A percentile compares a stretch with the other conserved stretches of the same genome.
phyloP scores from a whole-genome alignment of 1,140 invertebrate species.

The Galleria mellonella region DNA sequence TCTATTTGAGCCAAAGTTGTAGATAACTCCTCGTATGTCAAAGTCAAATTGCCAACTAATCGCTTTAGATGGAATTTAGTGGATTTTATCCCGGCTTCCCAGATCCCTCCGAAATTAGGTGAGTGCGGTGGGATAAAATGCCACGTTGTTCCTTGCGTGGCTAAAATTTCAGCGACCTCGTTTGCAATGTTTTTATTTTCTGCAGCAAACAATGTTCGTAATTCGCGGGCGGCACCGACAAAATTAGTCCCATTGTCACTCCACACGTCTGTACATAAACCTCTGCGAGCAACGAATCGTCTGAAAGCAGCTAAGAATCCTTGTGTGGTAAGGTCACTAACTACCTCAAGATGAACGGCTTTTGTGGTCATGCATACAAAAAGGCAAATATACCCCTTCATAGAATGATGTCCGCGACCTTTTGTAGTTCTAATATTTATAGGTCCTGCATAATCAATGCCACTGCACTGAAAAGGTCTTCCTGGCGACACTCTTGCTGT shows the following conservation, averaged over 20 bases:
- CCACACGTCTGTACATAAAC: not conserved
- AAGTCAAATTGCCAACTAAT: conserved; percentile 12
- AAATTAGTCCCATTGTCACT: conserved; percentile 3
- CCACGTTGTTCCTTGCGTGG: conserved; percentile 7
- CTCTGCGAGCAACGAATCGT: not conserved
- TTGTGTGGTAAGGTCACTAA: not conserved
- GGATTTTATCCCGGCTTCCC: conserved; percentile 13
- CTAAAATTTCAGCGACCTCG: conserved; percentile 4
- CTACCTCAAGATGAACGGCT: not conserved
- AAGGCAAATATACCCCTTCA: conserved; percentile 5
- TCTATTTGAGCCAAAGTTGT: conserved; percentile 23
- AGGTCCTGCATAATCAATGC: conserved; percentile 49
- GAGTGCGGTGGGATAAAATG: conserved; percentile 8
- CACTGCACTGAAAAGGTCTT: conserved; percentile 31
- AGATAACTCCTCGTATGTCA: conserved; percentile 23
- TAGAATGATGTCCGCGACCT: not conserved
- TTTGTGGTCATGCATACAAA: conserved; percentile 15
- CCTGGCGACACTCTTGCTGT: conserved; percentile 19
- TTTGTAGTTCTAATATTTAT: conserved; percentile 17
- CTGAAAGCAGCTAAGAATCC: conserved; percentile 1
- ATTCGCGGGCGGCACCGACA: not conserved
- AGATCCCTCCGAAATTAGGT: conserved; percentile 9
- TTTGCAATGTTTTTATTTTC: not conserved
- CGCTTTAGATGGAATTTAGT: conserved; percentile 19
- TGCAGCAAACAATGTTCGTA: not conserved